Base-by-base conservation (phyloP, 2,888 invertebrate species). In the Lysandra coridon region DNA sequence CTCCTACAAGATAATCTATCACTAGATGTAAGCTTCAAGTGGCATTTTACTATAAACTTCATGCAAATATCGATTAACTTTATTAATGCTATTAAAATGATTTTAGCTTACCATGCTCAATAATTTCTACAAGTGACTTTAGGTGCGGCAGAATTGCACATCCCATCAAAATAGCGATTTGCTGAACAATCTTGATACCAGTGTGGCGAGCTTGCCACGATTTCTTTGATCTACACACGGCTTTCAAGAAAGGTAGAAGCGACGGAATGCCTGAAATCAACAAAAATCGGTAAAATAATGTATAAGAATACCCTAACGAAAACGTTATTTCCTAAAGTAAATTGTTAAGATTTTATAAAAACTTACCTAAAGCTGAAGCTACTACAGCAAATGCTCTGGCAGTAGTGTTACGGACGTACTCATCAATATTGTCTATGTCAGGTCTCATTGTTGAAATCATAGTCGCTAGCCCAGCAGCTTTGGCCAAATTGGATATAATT, bases 371-470 rank as follows among this genome's bases (percentile, higher is more conserved):
- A 80, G 99, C 99, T 1, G 99, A 99, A 2, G 99, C 99, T 0
- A 99, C 99, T 1, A 99, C 99, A n/a, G 99, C 99, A 91, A 99
- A 99, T 0, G 99, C 99, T 86, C 99, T 96, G 5, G 99, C 99
- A 0, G 99, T 99, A 0, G 99, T 99, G 91, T 99, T 99, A 88
- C 99, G 96, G 64, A 99, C 99, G 88, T 99, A 99, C 93, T 99
- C 99, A 91, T 99, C 99, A 86, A 99, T 99, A 89, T 99, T 99
- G 92, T 99, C 99, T 86, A 99, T 99, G 95, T 99, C 99, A 0
- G 99, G 99, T 89, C 99, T 96, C 99, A 99, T 99, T 0, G 99
- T 99, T 4, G 99, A 99, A 87, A 99, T 99, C 99, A 99, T 99
- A 17, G 99, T 99, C 4, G 99, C 99, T 80, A 99, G 94, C 80